A percentile compares a stretch with the other conserved stretches of the same genome.
Evolutionary conservation across 2,888 invertebrate genomes (phyloP).

Genomic region (Brachypterus glaber): DNA sequence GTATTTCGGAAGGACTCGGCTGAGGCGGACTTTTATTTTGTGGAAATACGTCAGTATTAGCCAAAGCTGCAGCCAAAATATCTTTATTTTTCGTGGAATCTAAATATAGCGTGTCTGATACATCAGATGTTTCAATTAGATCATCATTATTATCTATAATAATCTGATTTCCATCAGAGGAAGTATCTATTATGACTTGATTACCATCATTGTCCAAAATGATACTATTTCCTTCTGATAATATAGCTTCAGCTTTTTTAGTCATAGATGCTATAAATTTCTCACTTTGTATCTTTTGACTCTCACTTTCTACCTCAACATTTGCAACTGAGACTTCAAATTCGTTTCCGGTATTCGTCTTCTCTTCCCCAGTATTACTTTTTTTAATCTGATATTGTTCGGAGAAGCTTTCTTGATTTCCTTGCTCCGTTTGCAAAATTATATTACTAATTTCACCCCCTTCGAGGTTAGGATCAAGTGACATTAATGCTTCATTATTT

Average conservation of each 20-base stretch:
- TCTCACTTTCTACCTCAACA: constrained; percentile 13
- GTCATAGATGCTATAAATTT: neutral
- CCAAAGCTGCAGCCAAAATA: constrained; percentile 65
- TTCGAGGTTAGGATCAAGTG: constrained; percentile 44
- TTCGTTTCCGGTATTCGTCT: constrained; percentile 10
- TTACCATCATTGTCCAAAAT: constrained; percentile 41
- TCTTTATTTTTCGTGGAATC: constrained; percentile 48
- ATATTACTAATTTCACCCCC: constrained; percentile 44
- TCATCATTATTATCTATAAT: constrained; percentile 29
- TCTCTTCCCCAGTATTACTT: constrained; percentile 5
- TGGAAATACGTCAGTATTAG: constrained; percentile 64
- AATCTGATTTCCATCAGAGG: constrained; percentile 34
- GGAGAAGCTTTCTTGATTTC: constrained; percentile 15
- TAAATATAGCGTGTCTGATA: constrained; percentile 29
- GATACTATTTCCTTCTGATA: constrained; percentile 28
- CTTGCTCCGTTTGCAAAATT: constrained; percentile 46
- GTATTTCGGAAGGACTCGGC: constrained; percentile 46
- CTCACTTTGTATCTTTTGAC: neutral
- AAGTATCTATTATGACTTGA: constrained; percentile 41
- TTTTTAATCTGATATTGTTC: constrained; percentile 13
- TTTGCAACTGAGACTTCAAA: too few species aligned
- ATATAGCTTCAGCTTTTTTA: constrained; percentile 6
- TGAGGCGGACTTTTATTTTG: constrained; percentile 45
- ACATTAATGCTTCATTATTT: constrained; percentile 58
- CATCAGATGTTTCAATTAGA: constrained; percentile 25